Conservation (phyloP, 1,140 invertebrate species). For the Eufriesea mexicana region DNA sequence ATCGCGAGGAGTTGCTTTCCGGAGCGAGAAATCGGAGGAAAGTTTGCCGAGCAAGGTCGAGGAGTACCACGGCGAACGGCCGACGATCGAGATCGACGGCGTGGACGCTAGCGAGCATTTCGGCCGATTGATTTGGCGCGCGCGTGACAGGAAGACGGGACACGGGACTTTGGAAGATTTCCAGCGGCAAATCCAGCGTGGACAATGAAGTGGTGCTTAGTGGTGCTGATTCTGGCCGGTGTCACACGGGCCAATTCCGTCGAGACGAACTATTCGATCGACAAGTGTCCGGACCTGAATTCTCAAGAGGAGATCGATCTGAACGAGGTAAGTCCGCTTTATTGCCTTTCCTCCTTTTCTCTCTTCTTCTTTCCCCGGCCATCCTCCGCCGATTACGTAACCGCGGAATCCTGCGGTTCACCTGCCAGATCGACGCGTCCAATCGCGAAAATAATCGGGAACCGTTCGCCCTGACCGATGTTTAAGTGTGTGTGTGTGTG, state of each 20-base stretch:
- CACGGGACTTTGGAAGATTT: slow-evolving; percentile 35
- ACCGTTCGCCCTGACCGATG: not conserved
- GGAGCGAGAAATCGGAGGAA: no score
- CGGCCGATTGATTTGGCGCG: not conserved
- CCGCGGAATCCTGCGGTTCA: not conserved
- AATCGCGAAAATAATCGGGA: slow-evolving; percentile 8
- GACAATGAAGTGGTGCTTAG: slow-evolving; percentile 67
- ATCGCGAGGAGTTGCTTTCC: not conserved
- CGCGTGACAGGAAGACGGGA: not conserved
- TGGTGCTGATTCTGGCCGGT: slow-evolving; percentile 60
- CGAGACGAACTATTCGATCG: slow-evolving; percentile 25
- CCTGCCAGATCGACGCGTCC: not conserved
- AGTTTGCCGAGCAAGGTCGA: no score
- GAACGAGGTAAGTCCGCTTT: slow-evolving; percentile 54
- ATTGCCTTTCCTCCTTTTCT: no score
- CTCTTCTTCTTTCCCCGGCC: not conserved
- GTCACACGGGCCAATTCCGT: slow-evolving; percentile 59
- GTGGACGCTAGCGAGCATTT: not conserved
- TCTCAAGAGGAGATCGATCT: slow-evolving; percentile 64
- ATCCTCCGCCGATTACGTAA: slow-evolving; percentile 11
- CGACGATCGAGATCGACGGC: slow-evolving; percentile 34
- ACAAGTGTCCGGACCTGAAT: slow-evolving; percentile 56
- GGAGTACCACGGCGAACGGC: not conserved
- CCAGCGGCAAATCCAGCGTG: slow-evolving; percentile 29
- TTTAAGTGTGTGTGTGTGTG: no score